These are phyloP conservation scores for Pelosia muscerda DNA, from an alignment of 2,888 invertebrate genomes.

Conservation along the genomic window DNA sequence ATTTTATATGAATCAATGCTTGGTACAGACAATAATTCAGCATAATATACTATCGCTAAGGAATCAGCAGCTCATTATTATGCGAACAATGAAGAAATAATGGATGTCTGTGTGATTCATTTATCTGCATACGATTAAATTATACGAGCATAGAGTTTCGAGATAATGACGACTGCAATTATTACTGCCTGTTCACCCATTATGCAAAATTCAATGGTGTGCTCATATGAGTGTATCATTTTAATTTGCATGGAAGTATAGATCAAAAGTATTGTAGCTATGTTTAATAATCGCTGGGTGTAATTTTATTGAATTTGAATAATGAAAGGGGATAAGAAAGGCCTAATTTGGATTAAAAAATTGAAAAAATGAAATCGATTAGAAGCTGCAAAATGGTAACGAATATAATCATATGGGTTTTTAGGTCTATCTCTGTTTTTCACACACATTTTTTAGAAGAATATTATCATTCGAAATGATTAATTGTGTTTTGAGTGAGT, in stretches of 20 bases:
- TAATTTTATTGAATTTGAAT: not conserved
- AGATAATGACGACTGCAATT: conserved; percentile 53
- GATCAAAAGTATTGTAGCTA: conserved; percentile 10
- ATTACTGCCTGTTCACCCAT: conserved; percentile 47
- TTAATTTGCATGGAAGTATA: conserved; percentile 37
- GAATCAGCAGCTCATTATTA: conserved; percentile 30
- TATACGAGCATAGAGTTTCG: conserved; percentile 32
- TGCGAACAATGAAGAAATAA: conserved; percentile 46
- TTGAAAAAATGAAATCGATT: no score
- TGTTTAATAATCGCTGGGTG: not conserved
- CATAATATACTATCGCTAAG: conserved; percentile 6
- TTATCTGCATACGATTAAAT: conserved; percentile 31
- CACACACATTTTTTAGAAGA: no score
- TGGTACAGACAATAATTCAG: not conserved
- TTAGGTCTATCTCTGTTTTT: no score
- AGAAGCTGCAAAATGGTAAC: no score
- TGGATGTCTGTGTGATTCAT: conserved; percentile 26
- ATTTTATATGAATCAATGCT: no score
- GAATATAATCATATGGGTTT: no score
- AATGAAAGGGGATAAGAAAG: not conserved
- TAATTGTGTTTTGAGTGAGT: no score
- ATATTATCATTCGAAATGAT: no score
- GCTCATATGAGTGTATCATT: conserved; percentile 39
- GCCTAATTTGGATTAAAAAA: no score
- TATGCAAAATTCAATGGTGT: conserved; percentile 41